phyloP scores from a whole-genome alignment of 2,888 invertebrate genomes.

The Lasioglossum zephyrum region DNA sequence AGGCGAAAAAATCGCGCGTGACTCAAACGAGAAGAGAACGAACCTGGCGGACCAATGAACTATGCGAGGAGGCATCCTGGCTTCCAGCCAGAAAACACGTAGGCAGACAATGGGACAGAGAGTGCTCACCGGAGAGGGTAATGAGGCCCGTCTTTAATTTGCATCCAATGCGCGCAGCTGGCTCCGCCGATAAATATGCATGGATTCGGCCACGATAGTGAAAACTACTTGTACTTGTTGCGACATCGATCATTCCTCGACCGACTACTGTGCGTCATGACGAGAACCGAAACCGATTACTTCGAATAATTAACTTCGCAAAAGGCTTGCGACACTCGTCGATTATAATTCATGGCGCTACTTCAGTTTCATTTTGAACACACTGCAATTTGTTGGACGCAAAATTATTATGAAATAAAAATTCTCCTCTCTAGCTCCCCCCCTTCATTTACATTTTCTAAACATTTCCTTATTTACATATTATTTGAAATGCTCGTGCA shows the following conservation, averaged over 20 bases:
- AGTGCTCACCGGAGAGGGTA: slow-evolving; percentile 55
- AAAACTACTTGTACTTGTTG: slow-evolving; percentile 31
- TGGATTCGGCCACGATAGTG: slow-evolving; percentile 64
- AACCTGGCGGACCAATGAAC: slow-evolving; percentile 43
- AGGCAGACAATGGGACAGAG: slow-evolving; percentile 78
- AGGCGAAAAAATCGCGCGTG: slow-evolving; percentile 69
- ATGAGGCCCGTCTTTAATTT: slow-evolving; percentile 68
- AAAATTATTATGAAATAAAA: too few species aligned
- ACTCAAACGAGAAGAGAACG: slow-evolving; percentile 51
- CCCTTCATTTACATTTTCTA: too few species aligned
- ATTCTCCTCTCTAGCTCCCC: too few species aligned
- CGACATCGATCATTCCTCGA: slow-evolving; percentile 42
- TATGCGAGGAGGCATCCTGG: slow-evolving; percentile 47
- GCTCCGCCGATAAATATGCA: slow-evolving; percentile 70
- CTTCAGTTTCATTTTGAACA: background rate
- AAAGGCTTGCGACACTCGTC: background rate
- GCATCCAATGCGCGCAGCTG: slow-evolving; percentile 67
- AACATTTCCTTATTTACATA: background rate
- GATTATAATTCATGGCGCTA: background rate
- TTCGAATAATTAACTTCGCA: background rate
- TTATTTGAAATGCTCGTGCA: background rate
- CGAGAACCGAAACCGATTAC: background rate
- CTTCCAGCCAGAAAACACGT: slow-evolving; percentile 63
- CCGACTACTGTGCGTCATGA: background rate
- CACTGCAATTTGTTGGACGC: too few species aligned